Base-by-base conservation (phyloP, 1,140 invertebrate species). In the Leptopilina boulardi region DNA sequence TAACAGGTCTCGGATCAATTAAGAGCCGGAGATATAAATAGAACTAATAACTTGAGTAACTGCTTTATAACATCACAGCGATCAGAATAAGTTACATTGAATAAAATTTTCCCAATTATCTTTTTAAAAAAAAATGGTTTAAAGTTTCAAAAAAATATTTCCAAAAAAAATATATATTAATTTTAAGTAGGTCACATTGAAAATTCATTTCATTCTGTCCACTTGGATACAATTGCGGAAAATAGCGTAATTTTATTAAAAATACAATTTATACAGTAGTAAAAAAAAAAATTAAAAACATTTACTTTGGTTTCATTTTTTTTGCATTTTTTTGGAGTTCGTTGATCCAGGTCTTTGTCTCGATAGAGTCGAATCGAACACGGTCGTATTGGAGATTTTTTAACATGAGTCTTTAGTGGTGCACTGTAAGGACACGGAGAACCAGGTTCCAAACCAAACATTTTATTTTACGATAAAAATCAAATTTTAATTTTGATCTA, bases 301-400 rank as follows among this genome's bases (percentile, higher is more conserved):
- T 10, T 81, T 83, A 83, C 80, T 82, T 82, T 80, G 38, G 85
- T 79, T 71, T 89, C 87, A 38, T 77, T 87, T 80, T 87, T 89
- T 78, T 86, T 89, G 78, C 77, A 87, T 78, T 89, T 89, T 81
- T 90, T 89, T 74, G 84, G 83, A 42, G 86, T 82, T 15, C 87
- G 85, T 74, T 87, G 84, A 78, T 90, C 88, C 71, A 88, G 78
- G 19, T 89, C 88, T 66, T 85, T 87, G 72, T 90, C 87, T 71
- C 88, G 83, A 18, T 87, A 79, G 30, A 90, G 75, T 8, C 87
- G 84, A 71, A 90, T 88, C 10, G 88, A 88, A 80, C 89, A 89
- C 10, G 89, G 78, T 41, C 88, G 84, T 13, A 83, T 80, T 23
- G 85, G 84, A 44, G 77, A 76, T 15, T 75, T 77, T 80, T 83